Evolutionary conservation across 92 coral and sea anemone species (phyloP), one percentile per base, ranked within the genome.

Genomic region (Chrysogorgia sp.): DNA sequence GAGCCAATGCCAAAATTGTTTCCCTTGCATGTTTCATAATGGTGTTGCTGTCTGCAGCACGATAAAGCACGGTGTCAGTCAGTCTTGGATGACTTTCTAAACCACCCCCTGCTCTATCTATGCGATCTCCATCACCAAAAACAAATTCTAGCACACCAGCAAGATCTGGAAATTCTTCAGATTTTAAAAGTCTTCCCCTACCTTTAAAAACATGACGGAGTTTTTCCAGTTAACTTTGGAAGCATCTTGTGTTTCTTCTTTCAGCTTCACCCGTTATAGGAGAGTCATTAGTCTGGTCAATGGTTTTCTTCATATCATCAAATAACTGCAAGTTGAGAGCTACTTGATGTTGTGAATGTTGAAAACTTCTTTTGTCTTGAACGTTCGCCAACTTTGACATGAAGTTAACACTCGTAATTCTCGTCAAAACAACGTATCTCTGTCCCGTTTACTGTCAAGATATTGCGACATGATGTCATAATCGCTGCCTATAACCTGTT

Each of bases 71-170:
- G 9, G 85, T 75, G 10, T 81, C 87, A 0, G 78, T 90, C 33
- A 90, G 69, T 63, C 89, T 84, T 12, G 96, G 91, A 43, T 87
- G 91, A n/a, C n/a, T n/a, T n/a, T n/a, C n/a, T n/a, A n/a, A n/a
- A n/a, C n/a, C n/a, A n/a, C n/a, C n/a, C n/a, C 81, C 87, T 6
- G 71, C 78, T 26, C 86, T 47, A 43, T 77, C 79, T 28, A 86
- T 53, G 4, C 84, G 52, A 45, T 78, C 88, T 25, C 67, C 84
- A 40, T 70, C 84, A 2, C 89, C 89, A 60, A 90, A 87, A 1
- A 78, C 69, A 66, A 77, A 84, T 35, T 87, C 96, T 26, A 90
- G 56, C 24, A 90, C 62, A 5, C 84, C 86, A 13, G 88, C 75
- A 20, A 85, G 86, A 49, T 88, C 88, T 43, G 91, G 90, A 60